These are phyloP conservation scores for Pinna nobilis DNA, from an alignment of 1,140 invertebrate species.

Conservation along the genomic window DNA sequence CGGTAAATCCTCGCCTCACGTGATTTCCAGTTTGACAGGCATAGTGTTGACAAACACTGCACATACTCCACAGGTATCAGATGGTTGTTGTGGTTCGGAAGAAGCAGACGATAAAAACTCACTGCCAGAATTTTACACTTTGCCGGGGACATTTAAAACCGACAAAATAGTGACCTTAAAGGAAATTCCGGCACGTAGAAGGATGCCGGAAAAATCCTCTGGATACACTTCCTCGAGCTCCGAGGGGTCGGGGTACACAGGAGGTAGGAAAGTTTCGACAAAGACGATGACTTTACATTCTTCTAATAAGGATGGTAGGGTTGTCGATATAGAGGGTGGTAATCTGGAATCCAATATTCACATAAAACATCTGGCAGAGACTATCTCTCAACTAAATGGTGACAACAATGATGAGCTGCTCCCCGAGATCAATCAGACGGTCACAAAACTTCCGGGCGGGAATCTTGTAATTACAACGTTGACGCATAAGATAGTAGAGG, in stretches of 20 bases:
- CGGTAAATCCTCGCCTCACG: too few species aligned
- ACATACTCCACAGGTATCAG: too few species aligned
- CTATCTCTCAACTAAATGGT: constrained; percentile 40
- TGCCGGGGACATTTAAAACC: constrained; percentile 21
- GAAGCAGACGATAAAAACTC: background rate
- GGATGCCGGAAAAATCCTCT: constrained; percentile 41
- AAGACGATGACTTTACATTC: constrained; percentile 29
- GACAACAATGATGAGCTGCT: constrained; percentile 42
- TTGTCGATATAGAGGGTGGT: background rate
- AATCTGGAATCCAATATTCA: constrained; percentile 20
- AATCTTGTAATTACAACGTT: constrained; percentile 45
- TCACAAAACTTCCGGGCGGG: constrained; percentile 39
- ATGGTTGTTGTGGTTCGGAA: too few species aligned
- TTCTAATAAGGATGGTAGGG: too few species aligned
- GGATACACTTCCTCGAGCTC: constrained; percentile 28
- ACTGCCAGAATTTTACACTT: constrained; percentile 16
- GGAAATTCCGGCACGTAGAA: constrained; percentile 14
- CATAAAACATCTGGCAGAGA: constrained; percentile 20
- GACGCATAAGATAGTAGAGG: constrained; percentile 41
- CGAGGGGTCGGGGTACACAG: constrained; percentile 38
- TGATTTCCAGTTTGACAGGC: too few species aligned
- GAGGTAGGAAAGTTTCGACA: constrained; percentile 36
- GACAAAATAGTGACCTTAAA: constrained; percentile 31
- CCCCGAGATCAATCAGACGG: constrained; percentile 44
- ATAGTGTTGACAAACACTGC: too few species aligned